These are phyloP conservation scores for Micrastur ruficollis DNA, from an alignment of 2,797 vertebrate genomes.

Conservation along the genomic window DNA sequence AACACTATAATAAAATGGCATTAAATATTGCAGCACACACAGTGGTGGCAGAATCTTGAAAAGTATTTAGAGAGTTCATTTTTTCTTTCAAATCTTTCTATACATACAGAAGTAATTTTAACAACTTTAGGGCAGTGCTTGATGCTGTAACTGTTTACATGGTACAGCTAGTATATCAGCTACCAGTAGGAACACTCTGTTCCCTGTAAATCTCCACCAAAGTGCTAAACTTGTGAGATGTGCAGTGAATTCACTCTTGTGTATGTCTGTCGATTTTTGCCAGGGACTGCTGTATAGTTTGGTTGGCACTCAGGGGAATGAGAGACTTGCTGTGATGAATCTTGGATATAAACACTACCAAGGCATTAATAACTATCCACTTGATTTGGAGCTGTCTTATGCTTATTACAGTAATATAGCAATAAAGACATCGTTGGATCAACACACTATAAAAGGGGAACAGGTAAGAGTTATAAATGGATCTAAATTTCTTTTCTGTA, in stretches of 20 bases:
- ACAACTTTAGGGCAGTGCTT: not conserved
- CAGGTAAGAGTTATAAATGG: constrained; percentile 67
- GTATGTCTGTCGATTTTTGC: constrained; percentile 37
- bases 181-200: not conserved
- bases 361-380: constrained; percentile 85
- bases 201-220: not conserved
- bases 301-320: constrained; percentile 82
- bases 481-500: not conserved
- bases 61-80: not conserved
- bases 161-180: not conserved
- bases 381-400: constrained; percentile 84
- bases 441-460: constrained; percentile 71
- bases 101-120: not conserved
- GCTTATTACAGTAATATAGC: constrained; percentile 89
- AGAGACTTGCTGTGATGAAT: constrained; percentile 88
- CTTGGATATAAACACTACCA: constrained; percentile 92
- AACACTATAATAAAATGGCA: not conserved
- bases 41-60: not conserved
- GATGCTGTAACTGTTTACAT: not conserved
- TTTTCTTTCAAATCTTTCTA: not conserved
- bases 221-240: not conserved
- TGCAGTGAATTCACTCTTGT: not conserved
- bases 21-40: not conserved
- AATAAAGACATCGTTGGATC: constrained; percentile 80
- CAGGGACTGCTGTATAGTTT: constrained; percentile 92